These are phyloP conservation scores for Pygmarrhopalites habei DNA, from an alignment of 1,140 invertebrate genomes.

Conservation along the genomic window DNA sequence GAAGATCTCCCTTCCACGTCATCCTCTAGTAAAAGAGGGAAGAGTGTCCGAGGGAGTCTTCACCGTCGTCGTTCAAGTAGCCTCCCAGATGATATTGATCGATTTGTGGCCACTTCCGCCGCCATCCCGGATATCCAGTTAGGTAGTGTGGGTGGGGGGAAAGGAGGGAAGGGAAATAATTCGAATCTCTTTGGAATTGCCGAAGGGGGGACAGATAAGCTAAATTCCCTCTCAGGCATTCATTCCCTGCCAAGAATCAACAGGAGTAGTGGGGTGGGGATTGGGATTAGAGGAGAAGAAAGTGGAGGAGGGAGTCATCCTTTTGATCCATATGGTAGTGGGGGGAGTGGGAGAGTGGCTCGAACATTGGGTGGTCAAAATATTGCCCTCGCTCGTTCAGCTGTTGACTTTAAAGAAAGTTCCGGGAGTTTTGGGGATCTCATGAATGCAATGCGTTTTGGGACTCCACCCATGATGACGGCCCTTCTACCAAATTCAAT, in stretches of 20 bases:
- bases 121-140: too few relatives aligned
- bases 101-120: not conserved
- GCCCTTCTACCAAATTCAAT: slow-evolving; percentile 54
- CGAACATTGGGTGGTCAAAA: not conserved
- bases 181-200: not conserved
- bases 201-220: not conserved
- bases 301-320: not conserved
- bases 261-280: not conserved
- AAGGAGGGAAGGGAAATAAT: not conserved
- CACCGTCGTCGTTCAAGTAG: slow-evolving; percentile 29
- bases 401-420: not conserved
- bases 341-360: slow-evolving; percentile 1
- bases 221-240: slow-evolving; percentile 19
- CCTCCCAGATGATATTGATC: slow-evolving; percentile 35
- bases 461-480: slow-evolving; percentile 56
- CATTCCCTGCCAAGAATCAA: slow-evolving; percentile 30
- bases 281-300: not conserved
- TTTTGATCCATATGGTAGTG: not conserved
- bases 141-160: not conserved
- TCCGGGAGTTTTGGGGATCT: slow-evolving; percentile 63
- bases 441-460: slow-evolving; percentile 65
- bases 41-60: slow-evolving; percentile 9
- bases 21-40: not conserved
- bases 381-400: not conserved
- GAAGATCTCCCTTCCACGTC: not conserved